Evolutionary conservation across 2,888 invertebrate species (phyloP), one percentile per base, ranked within the genome.

Genomic region (Platycheirus albimanus): DNA sequence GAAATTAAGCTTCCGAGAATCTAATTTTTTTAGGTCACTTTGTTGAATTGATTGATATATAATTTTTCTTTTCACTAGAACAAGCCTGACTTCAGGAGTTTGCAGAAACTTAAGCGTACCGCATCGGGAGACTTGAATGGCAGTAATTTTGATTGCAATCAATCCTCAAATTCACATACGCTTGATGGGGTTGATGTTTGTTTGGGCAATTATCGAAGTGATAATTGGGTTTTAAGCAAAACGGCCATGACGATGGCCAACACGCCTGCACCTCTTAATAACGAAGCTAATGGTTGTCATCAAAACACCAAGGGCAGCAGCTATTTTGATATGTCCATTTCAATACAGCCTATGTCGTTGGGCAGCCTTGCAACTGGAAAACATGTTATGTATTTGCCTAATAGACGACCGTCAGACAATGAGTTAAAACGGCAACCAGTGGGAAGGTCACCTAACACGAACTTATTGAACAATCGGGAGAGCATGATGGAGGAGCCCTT

Each of bases 161-260:
- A 75, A 8, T 58, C 38, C 13, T 45, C 58, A 13, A 58, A 86
- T 47, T 69, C 86, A 4, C 86, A 86, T 33, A 11, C n/a, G 19
- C 33, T 70, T 0, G 79, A 85, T 33, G 17, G 19, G 19, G 38
- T 70, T 0, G 79, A 85, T 20, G 63, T 38, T 43, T 47, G 58
- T 45, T 67, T 61, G 20, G 67, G 66, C 30, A 85, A 79, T 41
- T 87, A 87, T 69, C 85, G 87, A 5, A 88, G 86, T 24, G 94
- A 93, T 87, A 93, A 97, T 89, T 97, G 97, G 97, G 93, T 96
- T 86, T 90, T 97, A 33, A 95, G 96, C 72, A 94, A 95, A 86
- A 96, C 96, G 11, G 95, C 38, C 2, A 51, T 33, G 15, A n/a
- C 15, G 24, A 15, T 47, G 5, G 7, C n/a, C n/a, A 3, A 17